phyloP scores from a whole-genome alignment of 2,113 vertebrate species.

The Tautogolabrus adspersus region DNA sequence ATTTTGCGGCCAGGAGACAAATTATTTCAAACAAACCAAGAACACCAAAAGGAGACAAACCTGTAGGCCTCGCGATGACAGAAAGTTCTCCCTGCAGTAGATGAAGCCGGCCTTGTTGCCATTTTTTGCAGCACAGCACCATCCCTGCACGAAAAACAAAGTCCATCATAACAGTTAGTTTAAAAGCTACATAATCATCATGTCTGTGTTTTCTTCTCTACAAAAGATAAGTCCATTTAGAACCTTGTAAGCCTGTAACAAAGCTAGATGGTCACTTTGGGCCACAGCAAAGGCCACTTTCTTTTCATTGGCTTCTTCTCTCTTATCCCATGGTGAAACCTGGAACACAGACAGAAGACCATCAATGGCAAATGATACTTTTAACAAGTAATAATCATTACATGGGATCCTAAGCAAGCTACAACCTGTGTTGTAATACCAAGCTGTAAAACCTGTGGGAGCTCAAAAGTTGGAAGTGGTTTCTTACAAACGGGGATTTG shows the following conservation, averaged over 20 bases:
- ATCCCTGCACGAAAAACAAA: constrained; percentile 81
- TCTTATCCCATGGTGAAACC: constrained; percentile 93
- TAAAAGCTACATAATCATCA: not conserved
- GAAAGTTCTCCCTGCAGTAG: constrained; percentile 95
- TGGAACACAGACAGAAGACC: constrained; percentile 16
- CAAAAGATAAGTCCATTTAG: not conserved
- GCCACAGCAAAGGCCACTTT: constrained; percentile 92
- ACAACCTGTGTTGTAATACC: not conserved
- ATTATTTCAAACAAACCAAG: not conserved
- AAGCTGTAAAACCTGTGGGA: not conserved
- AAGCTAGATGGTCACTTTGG: constrained; percentile 94
- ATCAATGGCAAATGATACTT: not conserved
- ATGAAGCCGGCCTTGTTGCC: constrained; percentile 83
- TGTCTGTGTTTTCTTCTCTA: too few relatives aligned
- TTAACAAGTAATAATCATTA: too few relatives aligned
- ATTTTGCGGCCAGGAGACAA: not conserved
- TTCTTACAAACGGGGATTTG: constrained; percentile 96
- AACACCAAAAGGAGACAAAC: constrained; percentile 65
- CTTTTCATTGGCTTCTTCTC: constrained; percentile 94
- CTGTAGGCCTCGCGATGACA: constrained; percentile 92
- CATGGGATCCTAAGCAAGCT: too few relatives aligned
- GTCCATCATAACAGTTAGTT: not conserved
- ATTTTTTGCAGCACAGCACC: constrained; percentile 87
- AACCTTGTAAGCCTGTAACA: constrained; percentile 95
- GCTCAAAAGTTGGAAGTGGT: not conserved